phyloP scores from a whole-genome alignment of 2,797 vertebrate species.

The Rhinella marina region DNA sequence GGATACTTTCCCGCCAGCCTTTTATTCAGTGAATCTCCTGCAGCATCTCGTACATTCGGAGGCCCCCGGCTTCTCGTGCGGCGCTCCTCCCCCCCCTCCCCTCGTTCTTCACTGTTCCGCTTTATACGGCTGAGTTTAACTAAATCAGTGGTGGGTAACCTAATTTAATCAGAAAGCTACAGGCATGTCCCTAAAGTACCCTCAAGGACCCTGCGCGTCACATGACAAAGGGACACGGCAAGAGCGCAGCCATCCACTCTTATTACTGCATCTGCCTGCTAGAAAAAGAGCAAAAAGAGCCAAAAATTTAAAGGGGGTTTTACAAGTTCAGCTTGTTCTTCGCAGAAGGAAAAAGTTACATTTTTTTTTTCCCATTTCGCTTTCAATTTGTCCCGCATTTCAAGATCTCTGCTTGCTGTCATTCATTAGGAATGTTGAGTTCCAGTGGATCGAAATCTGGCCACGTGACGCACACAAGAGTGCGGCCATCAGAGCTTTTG shows the following conservation, averaged over 20 bases:
- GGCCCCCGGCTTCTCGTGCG: background rate
- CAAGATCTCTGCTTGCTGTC: too few species aligned
- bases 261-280: background rate
- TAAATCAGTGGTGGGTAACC: slow-evolving; percentile 51
- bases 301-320: too few species aligned
- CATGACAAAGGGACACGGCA: background rate
- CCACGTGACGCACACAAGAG: too few species aligned
- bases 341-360: too few species aligned
- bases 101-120: slow-evolving; percentile 2
- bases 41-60: slow-evolving; percentile 12
- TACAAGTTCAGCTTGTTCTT: too few species aligned
- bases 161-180: slow-evolving; percentile 56
- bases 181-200: slow-evolving; percentile 46
- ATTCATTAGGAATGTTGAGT: too few species aligned
- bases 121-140: slow-evolving; percentile 31
- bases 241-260: background rate
- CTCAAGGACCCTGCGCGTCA: slow-evolving; percentile 38
- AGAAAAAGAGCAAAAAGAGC: background rate
- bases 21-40: slow-evolving; percentile 10
- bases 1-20: slow-evolving; percentile 16
- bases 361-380: too few species aligned
- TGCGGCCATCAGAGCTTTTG: too few species aligned
- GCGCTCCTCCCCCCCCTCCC: background rate
- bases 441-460: too few species aligned
- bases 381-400: too few species aligned